A percentile compares a stretch with the other conserved stretches of the same genome.
These are phyloP conservation scores for Chrysaora quinquecirrha DNA, from an alignment of 30 jellyfish, hydroid and myxozoan genomes.

Conservation along the genomic window DNA sequence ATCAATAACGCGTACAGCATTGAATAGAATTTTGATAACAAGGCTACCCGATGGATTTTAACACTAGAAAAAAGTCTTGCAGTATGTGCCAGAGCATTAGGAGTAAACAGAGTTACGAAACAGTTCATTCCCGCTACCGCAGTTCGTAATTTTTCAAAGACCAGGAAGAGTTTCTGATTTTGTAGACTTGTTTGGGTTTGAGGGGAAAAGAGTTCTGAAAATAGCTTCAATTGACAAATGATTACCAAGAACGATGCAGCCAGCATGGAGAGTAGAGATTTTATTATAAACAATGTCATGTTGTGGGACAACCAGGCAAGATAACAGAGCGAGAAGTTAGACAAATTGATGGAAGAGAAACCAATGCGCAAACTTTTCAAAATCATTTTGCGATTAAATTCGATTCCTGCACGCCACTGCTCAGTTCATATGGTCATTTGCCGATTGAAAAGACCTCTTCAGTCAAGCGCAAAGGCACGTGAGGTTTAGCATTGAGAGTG, in stretches of 20 bases:
- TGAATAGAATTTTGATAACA: not conserved
- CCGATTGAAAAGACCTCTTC: constrained; percentile 13
- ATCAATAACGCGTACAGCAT: not conserved
- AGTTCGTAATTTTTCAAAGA: not conserved
- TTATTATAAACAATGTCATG: constrained; percentile 13
- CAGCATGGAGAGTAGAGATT: constrained; percentile 9
- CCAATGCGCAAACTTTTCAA: constrained; percentile 3
- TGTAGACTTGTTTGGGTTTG: constrained; percentile 9
- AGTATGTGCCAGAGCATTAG: not conserved
- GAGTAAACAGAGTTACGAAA: not conserved
- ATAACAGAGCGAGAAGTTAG: constrained; percentile 6
- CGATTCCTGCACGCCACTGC: constrained; percentile 21
- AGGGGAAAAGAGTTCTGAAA: constrained; percentile 10
- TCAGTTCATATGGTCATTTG: constrained; percentile 9
- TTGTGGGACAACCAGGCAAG: constrained; percentile 6
- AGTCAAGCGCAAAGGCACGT: constrained; percentile 5
- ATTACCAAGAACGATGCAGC: constrained; percentile 13
- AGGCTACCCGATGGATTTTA: constrained; percentile 11
- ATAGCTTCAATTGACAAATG: constrained; percentile 6
- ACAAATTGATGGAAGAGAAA: constrained; percentile 6
- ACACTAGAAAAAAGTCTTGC: constrained; percentile 3
- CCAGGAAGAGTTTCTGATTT: constrained; percentile 9
- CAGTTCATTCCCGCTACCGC: not conserved
- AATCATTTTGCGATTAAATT: constrained; percentile 3
- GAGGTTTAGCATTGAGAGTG: constrained; percentile 12